A percentile compares a stretch with the other conserved stretches of the same genome.
Conservation (phyloP, 1,140 invertebrate species). For the Conopomorpha cramerella region DNA sequence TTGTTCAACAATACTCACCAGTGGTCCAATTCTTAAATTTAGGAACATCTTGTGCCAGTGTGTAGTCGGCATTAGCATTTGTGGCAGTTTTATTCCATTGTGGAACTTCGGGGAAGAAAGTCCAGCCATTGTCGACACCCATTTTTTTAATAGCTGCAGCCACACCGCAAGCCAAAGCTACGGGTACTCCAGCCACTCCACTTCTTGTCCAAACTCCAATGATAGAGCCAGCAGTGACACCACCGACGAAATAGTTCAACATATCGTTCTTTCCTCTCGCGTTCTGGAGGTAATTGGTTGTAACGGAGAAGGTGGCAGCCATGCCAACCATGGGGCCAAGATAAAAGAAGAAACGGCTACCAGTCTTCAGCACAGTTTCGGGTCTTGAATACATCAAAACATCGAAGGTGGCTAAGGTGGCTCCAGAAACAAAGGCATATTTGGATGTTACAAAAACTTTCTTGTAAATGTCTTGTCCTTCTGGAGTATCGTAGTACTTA, state of each 20-base stretch:
- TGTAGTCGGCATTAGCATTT: constrained; percentile 32
- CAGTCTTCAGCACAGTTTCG: constrained; percentile 39
- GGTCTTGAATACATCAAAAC: constrained; percentile 63
- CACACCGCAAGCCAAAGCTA: constrained; percentile 33
- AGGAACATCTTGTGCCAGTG: constrained; percentile 27
- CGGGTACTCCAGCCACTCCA: constrained; percentile 17
- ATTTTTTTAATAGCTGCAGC: constrained; percentile 65
- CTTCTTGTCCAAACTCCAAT: constrained; percentile 61
- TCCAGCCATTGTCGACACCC: constrained; percentile 53
- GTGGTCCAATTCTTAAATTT: constrained; percentile 32
- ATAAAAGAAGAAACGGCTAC: constrained; percentile 48
- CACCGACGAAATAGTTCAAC: constrained; percentile 66
- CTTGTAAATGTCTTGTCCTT: constrained; percentile 67
- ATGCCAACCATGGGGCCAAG: constrained; percentile 66
- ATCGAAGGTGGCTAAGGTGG: constrained; percentile 60
- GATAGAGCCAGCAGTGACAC: constrained; percentile 60
- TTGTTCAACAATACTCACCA: constrained; percentile 9
- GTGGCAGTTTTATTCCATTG: constrained; percentile 18
- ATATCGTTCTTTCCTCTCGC: constrained; percentile 69
- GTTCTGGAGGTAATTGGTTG: constrained; percentile 62
- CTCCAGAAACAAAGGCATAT: constrained; percentile 53
- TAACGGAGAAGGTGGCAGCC: constrained; percentile 66
- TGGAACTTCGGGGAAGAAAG: constrained; percentile 43
- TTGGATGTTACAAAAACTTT: constrained; percentile 67
- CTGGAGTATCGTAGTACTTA: constrained; percentile 73